phyloP scores from a whole-genome alignment of 2,888 invertebrate genomes.

The Atrina japonica region DNA sequence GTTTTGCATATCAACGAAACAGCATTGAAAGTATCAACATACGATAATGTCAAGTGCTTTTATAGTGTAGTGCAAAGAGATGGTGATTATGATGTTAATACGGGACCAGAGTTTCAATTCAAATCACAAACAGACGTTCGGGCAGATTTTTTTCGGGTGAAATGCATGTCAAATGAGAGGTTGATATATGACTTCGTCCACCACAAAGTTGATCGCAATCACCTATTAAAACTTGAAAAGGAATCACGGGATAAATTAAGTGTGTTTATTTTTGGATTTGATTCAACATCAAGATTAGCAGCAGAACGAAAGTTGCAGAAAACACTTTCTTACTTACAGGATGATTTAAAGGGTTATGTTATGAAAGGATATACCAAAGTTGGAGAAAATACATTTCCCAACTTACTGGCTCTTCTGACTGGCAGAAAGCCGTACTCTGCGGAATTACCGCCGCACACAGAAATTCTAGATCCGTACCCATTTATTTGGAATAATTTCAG shows the following conservation, averaged over 20 bases:
- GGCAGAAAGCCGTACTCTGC: slow-evolving; percentile 32
- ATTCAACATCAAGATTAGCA: slow-evolving; percentile 58
- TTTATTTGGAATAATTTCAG: slow-evolving; percentile 39
- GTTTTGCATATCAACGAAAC: slow-evolving; percentile 25
- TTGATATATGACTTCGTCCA: slow-evolving; percentile 48
- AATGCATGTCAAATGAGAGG: slow-evolving; percentile 39
- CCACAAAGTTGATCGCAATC: slow-evolving; percentile 42
- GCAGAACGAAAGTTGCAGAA: slow-evolving; percentile 38
- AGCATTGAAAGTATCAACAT: background rate
- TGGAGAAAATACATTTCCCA: slow-evolving; percentile 41
- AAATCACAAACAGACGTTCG: slow-evolving; percentile 40
- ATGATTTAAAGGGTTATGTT: slow-evolving; percentile 29
- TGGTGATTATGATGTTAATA: slow-evolving; percentile 40
- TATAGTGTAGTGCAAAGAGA: slow-evolving; percentile 29
- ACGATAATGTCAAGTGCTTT: slow-evolving; percentile 10
- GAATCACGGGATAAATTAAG: slow-evolving; percentile 43
- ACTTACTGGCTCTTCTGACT: slow-evolving; percentile 34
- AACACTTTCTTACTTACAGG: slow-evolving; percentile 26
- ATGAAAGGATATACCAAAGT: slow-evolving; percentile 45
- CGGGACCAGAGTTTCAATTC: slow-evolving; percentile 24
- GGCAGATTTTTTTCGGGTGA: slow-evolving; percentile 51
- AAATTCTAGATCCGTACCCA: slow-evolving; percentile 31
- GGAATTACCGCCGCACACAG: slow-evolving; percentile 41
- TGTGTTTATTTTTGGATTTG: slow-evolving; percentile 60
- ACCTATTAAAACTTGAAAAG: slow-evolving; percentile 8